Base-by-base conservation (phyloP, 2,797 vertebrate genomes). In the Coranthus polyacanthus region DNA sequence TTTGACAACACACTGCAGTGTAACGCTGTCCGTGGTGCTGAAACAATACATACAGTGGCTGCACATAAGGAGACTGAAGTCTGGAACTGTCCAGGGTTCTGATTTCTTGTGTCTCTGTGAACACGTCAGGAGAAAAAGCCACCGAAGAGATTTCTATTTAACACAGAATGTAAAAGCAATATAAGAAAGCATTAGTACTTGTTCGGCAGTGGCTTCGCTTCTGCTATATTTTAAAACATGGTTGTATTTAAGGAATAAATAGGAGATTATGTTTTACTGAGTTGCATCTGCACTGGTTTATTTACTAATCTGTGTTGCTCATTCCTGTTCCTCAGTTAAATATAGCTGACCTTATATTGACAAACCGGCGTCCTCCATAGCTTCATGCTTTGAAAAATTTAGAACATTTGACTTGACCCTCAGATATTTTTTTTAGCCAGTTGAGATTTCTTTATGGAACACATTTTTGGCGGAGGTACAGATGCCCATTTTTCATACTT, bases 21-120 rank as follows among this genome's bases (percentile, higher is more conserved):
- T n/a, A n/a, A n/a, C n/a, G 51, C 85, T 88, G 64, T 82, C 87
- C 87, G 7, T 59, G 82, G 88, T 89, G 34, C 85, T 90, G 85
- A 82, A 85, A 29, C 42, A 6, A 1, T 51, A 5, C 6, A 17
- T 1, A 12, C 10, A 29, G 2, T 7, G 12, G 5, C 13, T 57
- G 36, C 12, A 32, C 4, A 4, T 18, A 17, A 5, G 16, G 2
- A 1, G 0, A 3, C 12, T 51, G 36, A 10, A 45, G 39, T 26
- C 13, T 34, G 17, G 51, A 74, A 56, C 8, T 42, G 26, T 36
- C 15, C 17, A 10, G 17, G 32, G 46, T 41, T 13, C 21, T 37
- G 69, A 18, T 43, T 57, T 12, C 10, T 5, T 3, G 4, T 24
- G 21, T 32, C 12, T 49, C 26, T 16, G 42, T 20, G 22, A 36